Conservation (phyloP, 2,888 invertebrate genomes). For the Elmis aenea region DNA sequence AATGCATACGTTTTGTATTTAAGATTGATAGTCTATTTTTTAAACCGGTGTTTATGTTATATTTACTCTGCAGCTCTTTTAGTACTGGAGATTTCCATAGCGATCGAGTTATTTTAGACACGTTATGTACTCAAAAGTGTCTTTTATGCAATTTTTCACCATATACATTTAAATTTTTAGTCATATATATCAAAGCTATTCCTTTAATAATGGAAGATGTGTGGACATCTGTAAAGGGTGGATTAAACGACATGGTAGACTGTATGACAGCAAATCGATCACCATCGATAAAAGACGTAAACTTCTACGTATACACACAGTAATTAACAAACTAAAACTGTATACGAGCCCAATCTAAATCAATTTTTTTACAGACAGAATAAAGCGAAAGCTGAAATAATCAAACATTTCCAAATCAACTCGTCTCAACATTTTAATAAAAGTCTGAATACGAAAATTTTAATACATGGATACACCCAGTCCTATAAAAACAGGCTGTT, state of each 20-base stretch:
- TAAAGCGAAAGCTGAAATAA: constrained; percentile 9
- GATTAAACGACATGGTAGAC: constrained; percentile 7
- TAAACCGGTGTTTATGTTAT: too few relatives aligned
- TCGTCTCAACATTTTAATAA: constrained; percentile 9
- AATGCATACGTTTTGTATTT: too few relatives aligned
- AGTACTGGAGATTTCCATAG: too few relatives aligned
- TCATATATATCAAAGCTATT: too few relatives aligned
- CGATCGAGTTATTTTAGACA: too few relatives aligned
- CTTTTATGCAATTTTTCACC: too few relatives aligned
- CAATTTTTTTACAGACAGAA: constrained; percentile 10
- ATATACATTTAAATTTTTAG: too few relatives aligned
- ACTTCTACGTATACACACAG: constrained; percentile 12
- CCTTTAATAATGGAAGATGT: constrained; percentile 1
- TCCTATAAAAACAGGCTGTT: constrained; percentile 14
- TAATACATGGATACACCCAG: constrained; percentile 18
- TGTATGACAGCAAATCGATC: constrained; percentile 9
- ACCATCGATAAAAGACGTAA: constrained; percentile 13
- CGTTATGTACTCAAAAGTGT: too few relatives aligned
- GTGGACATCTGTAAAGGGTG: constrained; percentile 8
- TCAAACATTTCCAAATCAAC: constrained; percentile 9
- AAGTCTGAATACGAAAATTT: constrained; percentile 12
- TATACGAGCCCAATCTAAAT: background rate
- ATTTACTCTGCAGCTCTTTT: too few relatives aligned
- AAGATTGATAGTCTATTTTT: too few relatives aligned
- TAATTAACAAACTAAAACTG: background rate